Percentiles rank a stretch among this genome's conserved stretches.
Evolutionary conservation across 2,113 vertebrate species (phyloP).

Genomic region (Astatotilapia flaviijosephi): DNA sequence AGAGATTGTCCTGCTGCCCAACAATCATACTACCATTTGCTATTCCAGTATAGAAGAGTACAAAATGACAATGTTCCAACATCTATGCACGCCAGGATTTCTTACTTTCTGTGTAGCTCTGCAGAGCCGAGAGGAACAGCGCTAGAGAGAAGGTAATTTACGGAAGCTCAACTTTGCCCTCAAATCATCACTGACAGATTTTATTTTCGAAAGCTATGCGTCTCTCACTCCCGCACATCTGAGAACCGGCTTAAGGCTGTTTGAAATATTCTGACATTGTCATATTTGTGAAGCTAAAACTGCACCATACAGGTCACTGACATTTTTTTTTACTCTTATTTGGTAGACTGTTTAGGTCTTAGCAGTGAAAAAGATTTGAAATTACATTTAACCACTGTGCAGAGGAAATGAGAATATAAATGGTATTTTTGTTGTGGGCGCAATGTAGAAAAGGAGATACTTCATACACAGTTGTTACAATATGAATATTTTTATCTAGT

Average conservation of each 20-base stretch:
- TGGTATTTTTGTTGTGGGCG: constrained; percentile 36
- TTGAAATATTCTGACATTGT: not conserved
- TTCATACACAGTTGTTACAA: not conserved
- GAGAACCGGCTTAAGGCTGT: constrained; percentile 17
- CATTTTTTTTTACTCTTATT: not conserved
- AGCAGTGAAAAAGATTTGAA: not conserved
- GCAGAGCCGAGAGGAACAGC: constrained; percentile 1
- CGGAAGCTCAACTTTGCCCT: not conserved
- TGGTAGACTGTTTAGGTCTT: not conserved
- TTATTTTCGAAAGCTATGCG: not conserved
- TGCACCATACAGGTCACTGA: not conserved
- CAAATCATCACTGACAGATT: not conserved
- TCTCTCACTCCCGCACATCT: constrained; percentile 30
- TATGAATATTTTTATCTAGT: constrained; percentile 44
- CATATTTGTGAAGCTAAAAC: not conserved
- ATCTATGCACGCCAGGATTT: not conserved
- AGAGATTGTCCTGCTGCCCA: not conserved
- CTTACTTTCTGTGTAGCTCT: not conserved
- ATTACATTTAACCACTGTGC: not conserved
- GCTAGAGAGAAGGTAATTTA: not conserved
- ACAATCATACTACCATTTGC: not conserved
- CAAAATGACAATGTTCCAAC: not conserved
- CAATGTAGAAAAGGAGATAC: constrained; percentile 23
- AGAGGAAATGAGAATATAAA: not conserved
- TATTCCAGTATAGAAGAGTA: not conserved